Evolutionary conservation across 1,140 invertebrate species (phyloP).

Genomic region (Saccostrea echinata): DNA sequence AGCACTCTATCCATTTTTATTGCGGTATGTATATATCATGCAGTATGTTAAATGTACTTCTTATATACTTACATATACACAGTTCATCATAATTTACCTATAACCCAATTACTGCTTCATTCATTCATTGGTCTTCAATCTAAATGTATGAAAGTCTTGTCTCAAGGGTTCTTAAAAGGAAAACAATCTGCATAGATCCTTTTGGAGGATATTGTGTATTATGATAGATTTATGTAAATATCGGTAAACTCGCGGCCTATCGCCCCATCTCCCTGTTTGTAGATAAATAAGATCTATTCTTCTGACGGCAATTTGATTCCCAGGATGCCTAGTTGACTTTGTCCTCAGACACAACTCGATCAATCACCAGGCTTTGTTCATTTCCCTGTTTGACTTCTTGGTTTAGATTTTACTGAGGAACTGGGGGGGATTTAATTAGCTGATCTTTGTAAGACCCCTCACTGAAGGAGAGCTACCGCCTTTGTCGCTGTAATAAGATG

Average conservation of each 20-base stretch:
- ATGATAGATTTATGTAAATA: slow-evolving; percentile 31
- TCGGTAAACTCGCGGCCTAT: not conserved
- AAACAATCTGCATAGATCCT: slow-evolving; percentile 7
- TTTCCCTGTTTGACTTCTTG: not conserved
- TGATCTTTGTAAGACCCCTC: too few species aligned
- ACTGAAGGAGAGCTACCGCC: too few species aligned
- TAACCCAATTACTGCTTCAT: not conserved
- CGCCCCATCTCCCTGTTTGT: not conserved
- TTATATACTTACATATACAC: not conserved
- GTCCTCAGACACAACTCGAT: not conserved
- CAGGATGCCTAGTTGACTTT: not conserved
- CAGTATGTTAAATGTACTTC: not conserved
- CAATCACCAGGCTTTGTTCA: not conserved
- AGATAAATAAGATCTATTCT: slow-evolving; percentile 17
- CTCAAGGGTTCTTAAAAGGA: slow-evolving; percentile 4
- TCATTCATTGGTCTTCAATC: not conserved
- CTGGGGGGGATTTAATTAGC: too few species aligned
- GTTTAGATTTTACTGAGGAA: not conserved
- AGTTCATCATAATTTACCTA: not conserved
- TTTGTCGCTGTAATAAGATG: too few species aligned
- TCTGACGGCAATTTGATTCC: not conserved
- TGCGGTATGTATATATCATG: not conserved
- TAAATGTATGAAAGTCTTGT: not conserved
- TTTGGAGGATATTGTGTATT: not conserved
- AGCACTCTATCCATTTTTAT: not conserved